Conservation (phyloP, 1,140 invertebrate species). For the Brachionus calyciflorus region DNA sequence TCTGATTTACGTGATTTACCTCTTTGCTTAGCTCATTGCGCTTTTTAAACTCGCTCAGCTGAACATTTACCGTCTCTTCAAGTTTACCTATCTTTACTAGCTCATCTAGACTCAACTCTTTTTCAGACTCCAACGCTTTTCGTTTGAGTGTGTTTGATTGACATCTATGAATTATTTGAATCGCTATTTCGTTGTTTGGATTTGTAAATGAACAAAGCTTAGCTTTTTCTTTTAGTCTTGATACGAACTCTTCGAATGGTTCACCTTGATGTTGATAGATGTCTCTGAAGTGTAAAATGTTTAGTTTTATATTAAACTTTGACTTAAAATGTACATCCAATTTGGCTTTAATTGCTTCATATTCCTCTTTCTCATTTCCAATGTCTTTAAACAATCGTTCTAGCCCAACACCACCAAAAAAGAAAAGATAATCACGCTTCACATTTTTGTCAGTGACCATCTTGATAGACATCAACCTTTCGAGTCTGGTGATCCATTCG, state of each 20-base stretch:
- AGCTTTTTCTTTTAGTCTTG: background rate
- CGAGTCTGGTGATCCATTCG: slow-evolving; percentile 7
- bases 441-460: too few species aligned
- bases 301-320: background rate
- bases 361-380: background rate
- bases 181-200: background rate
- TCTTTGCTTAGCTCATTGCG: too few species aligned
- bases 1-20: too few species aligned
- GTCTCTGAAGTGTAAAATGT: background rate
- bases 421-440: background rate
- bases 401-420: background rate
- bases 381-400: too few species aligned
- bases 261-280: background rate
- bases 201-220: background rate
- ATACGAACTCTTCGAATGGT: background rate
- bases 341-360: background rate
- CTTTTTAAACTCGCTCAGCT: too few species aligned
- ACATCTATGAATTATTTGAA: background rate
- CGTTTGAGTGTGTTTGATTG: background rate
- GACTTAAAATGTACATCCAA: background rate
- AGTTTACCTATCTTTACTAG: too few species aligned
- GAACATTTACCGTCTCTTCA: too few species aligned
- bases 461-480: background rate
- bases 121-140: too few species aligned
- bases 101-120: too few species aligned